Evolutionary conservation across 1,140 invertebrate genomes (phyloP), one percentile per base, ranked within the genome.

Genomic region (Drosophila ercepeae): DNA sequence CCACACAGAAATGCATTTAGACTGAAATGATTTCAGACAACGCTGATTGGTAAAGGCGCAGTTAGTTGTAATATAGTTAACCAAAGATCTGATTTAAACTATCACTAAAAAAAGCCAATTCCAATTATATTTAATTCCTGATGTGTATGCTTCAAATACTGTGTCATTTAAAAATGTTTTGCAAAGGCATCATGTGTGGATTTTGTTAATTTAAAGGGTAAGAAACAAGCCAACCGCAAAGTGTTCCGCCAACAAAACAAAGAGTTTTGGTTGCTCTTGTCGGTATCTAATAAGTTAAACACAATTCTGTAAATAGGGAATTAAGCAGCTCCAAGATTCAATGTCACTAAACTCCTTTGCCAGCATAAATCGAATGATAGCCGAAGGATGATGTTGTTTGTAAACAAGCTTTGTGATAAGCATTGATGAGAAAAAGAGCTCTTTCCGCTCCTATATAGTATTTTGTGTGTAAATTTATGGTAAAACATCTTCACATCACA

Each of bases 391-490:
- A 46, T 60, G 57, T 41, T 48, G 25, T 42, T 36, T 49, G 21
- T 19, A 68, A 42, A 23, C n/a, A n/a, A n/a, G n/a, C n/a, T n/a
- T 49, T 75, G 75, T 77, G 67, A 77, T 71, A 72, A 29, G 36
- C 50, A 54, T 46, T 46, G 48, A 46, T 29, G 7, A 34, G 21
- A 27, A 19, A 27, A 27, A 39, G 21, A 16, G 29, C 14, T 61
- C 13, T 29, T 18, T 27, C 34, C 60, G 41, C 42, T 59, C 36
- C 21, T 16, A 21, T 60, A 36, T 49, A 41, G 55, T 44, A 46
- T 21, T 39, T 67, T 42, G 18, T 29, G 50, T 73, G 14, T 18
- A 49, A 34, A 65, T 45, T 65, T 25, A 67, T 2, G 16, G 34
- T 11, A 48, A 18, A 50, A 41, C 23, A 29, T 58, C 7, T 39